Percentiles rank a stretch among this genome's conserved stretches.
Evolutionary conservation across 2,113 vertebrate species (phyloP).

Genomic region (Pitta sordida): DNA sequence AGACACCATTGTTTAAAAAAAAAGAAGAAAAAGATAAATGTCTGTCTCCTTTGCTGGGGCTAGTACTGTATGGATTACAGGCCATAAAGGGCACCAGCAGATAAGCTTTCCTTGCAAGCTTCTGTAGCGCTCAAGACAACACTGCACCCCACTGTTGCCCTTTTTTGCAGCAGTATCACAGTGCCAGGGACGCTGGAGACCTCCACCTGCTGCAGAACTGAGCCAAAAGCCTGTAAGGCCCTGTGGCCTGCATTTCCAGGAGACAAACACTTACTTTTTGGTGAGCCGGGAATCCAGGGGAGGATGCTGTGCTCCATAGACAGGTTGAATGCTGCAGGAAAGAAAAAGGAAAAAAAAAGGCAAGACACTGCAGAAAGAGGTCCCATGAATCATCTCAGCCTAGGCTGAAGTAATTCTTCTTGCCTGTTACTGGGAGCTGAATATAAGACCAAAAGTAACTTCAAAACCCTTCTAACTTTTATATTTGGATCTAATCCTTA

Average conservation of each 20-base stretch:
- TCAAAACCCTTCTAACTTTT: not conserved
- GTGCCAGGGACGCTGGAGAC: not conserved
- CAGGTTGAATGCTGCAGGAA: slow-evolving; percentile 86
- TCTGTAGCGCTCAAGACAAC: not conserved
- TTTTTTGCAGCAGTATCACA: not conserved
- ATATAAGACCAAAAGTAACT: not conserved
- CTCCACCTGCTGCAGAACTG: not conserved
- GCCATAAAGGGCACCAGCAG: not conserved
- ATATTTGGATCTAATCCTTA: too few relatives aligned
- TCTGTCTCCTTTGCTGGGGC: not conserved
- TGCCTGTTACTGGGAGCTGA: not conserved
- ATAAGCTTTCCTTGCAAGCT: not conserved
- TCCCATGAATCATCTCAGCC: not conserved
- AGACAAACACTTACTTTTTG: slow-evolving; percentile 81
- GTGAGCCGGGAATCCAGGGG: slow-evolving; percentile 88
- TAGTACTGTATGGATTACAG: not conserved
- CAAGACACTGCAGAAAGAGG: not conserved
- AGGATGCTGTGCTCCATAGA: slow-evolving; percentile 95
- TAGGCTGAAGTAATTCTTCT: not conserved
- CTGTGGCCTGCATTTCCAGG: accelerated
- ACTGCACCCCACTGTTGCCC: not conserved
- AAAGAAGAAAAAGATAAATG: too few relatives aligned
- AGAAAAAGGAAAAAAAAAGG: not conserved
- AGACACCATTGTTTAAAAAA: not conserved
- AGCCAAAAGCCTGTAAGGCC: not conserved